These are phyloP conservation scores for Bombus haemorrhoidalis DNA, from an alignment of 1,140 invertebrate genomes.

Conservation along the genomic window DNA sequence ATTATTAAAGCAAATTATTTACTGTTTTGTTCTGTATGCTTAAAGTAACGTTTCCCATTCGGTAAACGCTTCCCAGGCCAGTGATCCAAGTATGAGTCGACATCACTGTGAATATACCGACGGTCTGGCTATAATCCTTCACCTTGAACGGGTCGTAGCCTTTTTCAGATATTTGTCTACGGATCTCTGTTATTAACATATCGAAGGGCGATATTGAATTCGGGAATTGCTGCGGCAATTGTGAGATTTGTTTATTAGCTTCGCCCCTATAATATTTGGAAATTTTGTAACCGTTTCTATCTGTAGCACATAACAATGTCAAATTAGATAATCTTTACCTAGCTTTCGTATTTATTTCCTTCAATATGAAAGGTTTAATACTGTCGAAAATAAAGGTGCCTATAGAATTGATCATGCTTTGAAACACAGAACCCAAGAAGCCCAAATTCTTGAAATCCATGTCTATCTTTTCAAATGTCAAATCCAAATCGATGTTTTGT, in stretches of 20 bases:
- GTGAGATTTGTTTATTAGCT: conserved; percentile 82
- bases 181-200: conserved; percentile 88
- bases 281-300: background rate
- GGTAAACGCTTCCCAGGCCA: conserved; percentile 90
- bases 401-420: conserved; percentile 90
- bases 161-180: conserved; percentile 87
- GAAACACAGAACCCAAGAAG: conserved; percentile 88
- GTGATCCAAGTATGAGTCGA: conserved; percentile 89
- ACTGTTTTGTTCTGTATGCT: conserved; percentile 88
- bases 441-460: conserved; percentile 92
- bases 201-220: conserved; percentile 94
- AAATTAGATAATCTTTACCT: conserved; percentile 67
- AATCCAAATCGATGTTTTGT: conserved; percentile 90
- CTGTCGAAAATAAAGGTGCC: conserved; percentile 92
- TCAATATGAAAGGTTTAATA: conserved; percentile 91
- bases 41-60: conserved; percentile 90
- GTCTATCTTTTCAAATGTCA: conserved; percentile 89
- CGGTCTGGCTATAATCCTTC: conserved; percentile 87
- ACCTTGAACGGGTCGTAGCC: conserved; percentile 89
- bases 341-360: conserved; percentile 88
- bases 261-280: conserved; percentile 75
- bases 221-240: conserved; percentile 88
- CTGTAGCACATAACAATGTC: background rate
- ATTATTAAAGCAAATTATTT: conserved; percentile 39
- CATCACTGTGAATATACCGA: conserved; percentile 87